A percentile compares a stretch with the other conserved stretches of the same genome.
Conservation (phyloP, 2,113 vertebrate species). For the Hylia prasina region DNA sequence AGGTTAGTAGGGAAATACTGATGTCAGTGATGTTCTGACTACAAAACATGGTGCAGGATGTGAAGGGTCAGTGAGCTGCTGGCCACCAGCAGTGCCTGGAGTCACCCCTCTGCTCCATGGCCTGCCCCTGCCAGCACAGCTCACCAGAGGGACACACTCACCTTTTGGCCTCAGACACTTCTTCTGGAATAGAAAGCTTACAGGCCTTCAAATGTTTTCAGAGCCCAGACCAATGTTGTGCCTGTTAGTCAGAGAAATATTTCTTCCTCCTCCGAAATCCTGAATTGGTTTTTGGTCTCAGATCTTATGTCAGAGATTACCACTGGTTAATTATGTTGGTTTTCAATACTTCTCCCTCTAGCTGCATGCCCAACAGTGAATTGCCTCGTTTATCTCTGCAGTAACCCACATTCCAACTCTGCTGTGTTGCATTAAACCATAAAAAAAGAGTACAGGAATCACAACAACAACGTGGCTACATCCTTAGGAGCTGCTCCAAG, state of each 20-base stretch:
- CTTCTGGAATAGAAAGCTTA: not conserved
- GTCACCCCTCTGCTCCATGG: not conserved
- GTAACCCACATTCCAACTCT: not conserved
- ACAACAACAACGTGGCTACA: not conserved
- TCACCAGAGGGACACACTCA: not conserved
- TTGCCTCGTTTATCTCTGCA: not conserved
- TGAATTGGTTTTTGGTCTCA: not conserved
- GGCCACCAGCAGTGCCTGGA: rapidly evolving
- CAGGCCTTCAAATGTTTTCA: not conserved
- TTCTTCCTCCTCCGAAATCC: not conserved
- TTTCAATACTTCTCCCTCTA: not conserved
- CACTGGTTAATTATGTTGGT: not conserved
- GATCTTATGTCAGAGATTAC: not conserved
- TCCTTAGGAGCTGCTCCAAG: not conserved
- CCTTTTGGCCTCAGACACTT: not conserved
- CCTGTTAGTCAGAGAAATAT: not conserved
- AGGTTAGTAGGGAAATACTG: not conserved
- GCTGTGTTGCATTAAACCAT: not conserved
- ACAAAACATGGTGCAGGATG: not conserved
- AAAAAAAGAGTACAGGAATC: not conserved
- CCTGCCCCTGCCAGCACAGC: not conserved
- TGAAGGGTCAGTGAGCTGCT: not conserved
- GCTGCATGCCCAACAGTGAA: not conserved
- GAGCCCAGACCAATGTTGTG: not conserved
- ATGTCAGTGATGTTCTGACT: not conserved